Conservation (phyloP, 2,113 vertebrate species). For the Tetraodon nigroviridis region DNA sequence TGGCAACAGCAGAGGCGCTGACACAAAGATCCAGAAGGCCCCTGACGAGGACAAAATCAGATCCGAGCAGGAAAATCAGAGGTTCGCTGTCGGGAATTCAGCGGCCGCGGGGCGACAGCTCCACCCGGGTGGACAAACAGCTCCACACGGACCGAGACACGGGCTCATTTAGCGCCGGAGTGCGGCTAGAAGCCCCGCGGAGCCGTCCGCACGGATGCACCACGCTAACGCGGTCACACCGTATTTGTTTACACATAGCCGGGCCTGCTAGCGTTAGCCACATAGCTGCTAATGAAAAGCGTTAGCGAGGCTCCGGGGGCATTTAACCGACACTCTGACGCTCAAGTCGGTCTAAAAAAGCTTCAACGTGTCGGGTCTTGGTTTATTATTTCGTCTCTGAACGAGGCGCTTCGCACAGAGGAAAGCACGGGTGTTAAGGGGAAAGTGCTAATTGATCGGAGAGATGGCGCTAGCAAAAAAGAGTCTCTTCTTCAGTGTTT, state of each 20-base stretch:
- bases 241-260: conserved; percentile 67
- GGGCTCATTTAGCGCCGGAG: no score
- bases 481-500: conserved; percentile 20
- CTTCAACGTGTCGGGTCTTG: background rate
- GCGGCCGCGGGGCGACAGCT: no score
- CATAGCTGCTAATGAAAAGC: conserved; percentile 15
- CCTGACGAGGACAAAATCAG: no score
- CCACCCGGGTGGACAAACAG: background rate
- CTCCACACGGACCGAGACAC: background rate
- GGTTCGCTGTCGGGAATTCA: no score
- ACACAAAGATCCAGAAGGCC: no score
- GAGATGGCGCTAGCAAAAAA: conserved; percentile 17
- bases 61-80: no score
- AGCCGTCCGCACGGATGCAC: conserved; percentile 8
- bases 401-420: background rate
- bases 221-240: conserved; percentile 24
- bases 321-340: background rate
- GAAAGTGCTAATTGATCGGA: conserved; percentile 18
- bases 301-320: background rate
- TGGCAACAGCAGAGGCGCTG: no score
- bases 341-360: background rate
- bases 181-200: no score
- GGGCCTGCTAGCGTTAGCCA: conserved; percentile 59
- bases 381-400: background rate
- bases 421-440: background rate